Conservation (phyloP, 2,113 vertebrate species). For the Macquaria australasica region DNA sequence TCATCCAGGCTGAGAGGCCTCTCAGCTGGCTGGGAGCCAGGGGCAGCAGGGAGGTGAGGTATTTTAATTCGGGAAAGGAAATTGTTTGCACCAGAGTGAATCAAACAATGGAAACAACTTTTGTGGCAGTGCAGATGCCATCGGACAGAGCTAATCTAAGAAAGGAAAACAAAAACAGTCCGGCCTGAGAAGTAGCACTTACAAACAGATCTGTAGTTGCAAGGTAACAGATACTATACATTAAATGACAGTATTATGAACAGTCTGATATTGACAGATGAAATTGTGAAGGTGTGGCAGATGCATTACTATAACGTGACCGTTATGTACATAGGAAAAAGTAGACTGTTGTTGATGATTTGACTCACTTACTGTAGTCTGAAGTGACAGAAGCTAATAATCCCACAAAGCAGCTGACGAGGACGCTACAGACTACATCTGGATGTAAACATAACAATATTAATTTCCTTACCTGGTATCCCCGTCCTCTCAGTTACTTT, state of each 20-base stretch:
- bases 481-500: neutral
- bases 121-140: constrained; percentile 5
- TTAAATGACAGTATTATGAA: neutral
- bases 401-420: no score
- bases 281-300: neutral
- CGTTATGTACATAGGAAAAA: no score
- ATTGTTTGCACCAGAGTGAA: constrained; percentile 53
- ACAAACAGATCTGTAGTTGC: neutral
- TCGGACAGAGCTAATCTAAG: neutral
- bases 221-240: neutral
- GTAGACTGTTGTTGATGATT: neutral
- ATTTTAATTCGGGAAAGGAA: constrained; percentile 71
- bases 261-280: neutral
- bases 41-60: constrained; percentile 62
- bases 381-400: neutral
- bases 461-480: neutral
- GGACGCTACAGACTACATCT: no score
- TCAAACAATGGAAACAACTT: constrained; percentile 23
- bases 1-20: constrained; percentile 50
- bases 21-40: constrained; percentile 50
- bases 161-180: constrained; percentile 2
- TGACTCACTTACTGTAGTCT: neutral
- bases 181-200: neutral
- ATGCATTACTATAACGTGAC: neutral
- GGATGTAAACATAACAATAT: no score